Evolutionary conservation across 2,888 invertebrate species (phyloP), one percentile per base, ranked within the genome.

Genomic region (Caenorhabditis sp.): DNA sequence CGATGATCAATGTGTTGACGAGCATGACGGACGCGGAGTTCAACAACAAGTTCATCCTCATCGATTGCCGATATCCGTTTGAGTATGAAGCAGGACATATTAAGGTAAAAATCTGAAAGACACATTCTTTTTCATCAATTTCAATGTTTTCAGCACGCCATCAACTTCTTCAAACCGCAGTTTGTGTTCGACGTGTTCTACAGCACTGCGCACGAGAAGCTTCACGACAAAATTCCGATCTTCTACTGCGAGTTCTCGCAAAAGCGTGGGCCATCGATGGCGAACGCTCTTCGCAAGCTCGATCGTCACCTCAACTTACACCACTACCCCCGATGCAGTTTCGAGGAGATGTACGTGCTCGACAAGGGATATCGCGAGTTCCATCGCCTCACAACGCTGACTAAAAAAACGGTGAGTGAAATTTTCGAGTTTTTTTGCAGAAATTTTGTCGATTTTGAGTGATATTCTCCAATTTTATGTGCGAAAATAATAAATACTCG

Each of bases 321-420:
- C 38, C 89, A 88, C 74, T 93, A 93, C 51, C 98, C 98, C 0
- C 93, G 74, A 24, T 79, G 90, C 28, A 94, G 95, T 92, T 97
- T 96, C 94, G 97, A 98, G 0, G 98, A 98, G 93, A 94, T 97
- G 2, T 98, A 98, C 93, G 94, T 98, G 2, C 94, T 98, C 38
- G 95, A 96, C 91, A 96, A 96, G 1, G 97, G 96, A 51, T 97
- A 96, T 93, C 95, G 96, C 91, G 94, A 94, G 44, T 98, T 98
- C 54, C 81, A 28, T 47, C 24, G 28, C 3, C 31, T 26, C n/a
- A 49, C 41, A 6, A 26, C n/a, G 22, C 6, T 12, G 14, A n/a
- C 12, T 1, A 26, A 49, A 7, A 24, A 7, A 5, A 19, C 19
- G 38, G 63, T 63, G 26, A 58, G 58, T 56, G 5, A 10, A n/a